Evolutionary conservation across 2,113 vertebrate genomes (phyloP), one percentile per base, ranked within the genome.

Genomic region (Pituophis catenifer): DNA sequence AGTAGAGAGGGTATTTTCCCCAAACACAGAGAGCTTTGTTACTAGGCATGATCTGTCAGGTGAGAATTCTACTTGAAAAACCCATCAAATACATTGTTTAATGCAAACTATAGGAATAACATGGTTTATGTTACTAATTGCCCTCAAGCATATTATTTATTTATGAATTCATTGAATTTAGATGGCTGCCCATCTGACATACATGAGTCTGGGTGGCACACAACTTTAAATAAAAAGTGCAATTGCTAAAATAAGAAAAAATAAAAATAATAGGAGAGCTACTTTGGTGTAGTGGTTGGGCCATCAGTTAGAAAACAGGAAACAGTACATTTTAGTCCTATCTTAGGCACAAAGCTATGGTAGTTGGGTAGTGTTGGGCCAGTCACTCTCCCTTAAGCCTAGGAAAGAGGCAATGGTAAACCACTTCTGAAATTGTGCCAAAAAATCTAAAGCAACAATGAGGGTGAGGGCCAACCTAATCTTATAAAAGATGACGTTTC

Each of bases 21-120:
- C 96, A 70, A 98, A 96, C 85, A 98, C 98, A 0, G 99, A 99
- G 97, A 98, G 98, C 90, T 99, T 99, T 95, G 99, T 98, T 95
- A 99, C 99, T 21, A 98, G 99, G 59, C 99, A 99, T 44, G 99
- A 99, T 94, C 98, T 99, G 93, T 98, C 99, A 97, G 99, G 99
- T 99, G 97, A 98, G 98, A 92, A 95, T 7, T 13, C 11, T 90
- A 89, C 13, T 5, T 24, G 62, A 48, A 89, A 54, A 90, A 90
- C 5, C 19, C 5, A 58, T 59, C 10, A 58, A 17, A 50, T 29
- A 17, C 70, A 57, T 53, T 38, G 33, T 26, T 92, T 52, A 88
- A 21, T 88, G 58, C 21, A 88, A 88, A 81, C 26, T 57, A 26
- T 24, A 48, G 53, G n/a, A 86, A 81, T 70, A 86, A 53, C 38